Base-by-base conservation (phyloP, 2,113 vertebrate genomes). In the Corythornis madagascariensis region DNA sequence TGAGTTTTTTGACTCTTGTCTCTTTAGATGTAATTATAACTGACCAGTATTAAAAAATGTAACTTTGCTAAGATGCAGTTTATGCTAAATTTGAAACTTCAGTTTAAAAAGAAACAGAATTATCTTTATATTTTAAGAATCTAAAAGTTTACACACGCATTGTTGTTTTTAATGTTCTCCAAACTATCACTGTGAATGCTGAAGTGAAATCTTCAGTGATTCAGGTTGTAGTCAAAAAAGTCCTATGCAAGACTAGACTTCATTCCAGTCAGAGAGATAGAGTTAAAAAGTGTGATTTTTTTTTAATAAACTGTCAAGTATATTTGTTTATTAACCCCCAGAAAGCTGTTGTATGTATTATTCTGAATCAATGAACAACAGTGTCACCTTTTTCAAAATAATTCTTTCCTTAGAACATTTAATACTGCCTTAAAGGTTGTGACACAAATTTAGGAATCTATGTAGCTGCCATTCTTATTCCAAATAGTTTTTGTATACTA, bases 1-100 rank as follows among this genome's bases (percentile, higher is more conserved):
- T 71, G 45, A 65, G n/a, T 56, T 74, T 69, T 56, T 74, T 69
- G 64, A 55, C 60, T 79, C 55, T 60, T 60, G 18, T 75, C 65
- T 89, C 56, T 85, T 92, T 56, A 71, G 38, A 93, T 56, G 67
- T 76, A 86, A 89, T 87, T 87, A 52, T 64, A 85, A 89, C 85
- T 56, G 94, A 73, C n/a, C 24, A 45, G 28, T 64, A 71, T 93
- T 92, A 43, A 92, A 43, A 93, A 94, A 77, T 21, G 12, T 70
- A 86, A 59, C 45, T 93, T 89, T 50, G 14, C 52, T 88, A 90
- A 85, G 77, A 59, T 45, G 22, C 31, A 66, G 19, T 89, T 89
- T 71, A 60, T 70, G 20, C 47, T 77, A 80, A 79, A 78, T 83
- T 83, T 78, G 22, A 83, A 89, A 93, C 67, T 90, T 77, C 64